These are phyloP conservation scores for Euproctis similis DNA, from an alignment of 2,888 invertebrate species.

Conservation along the genomic window DNA sequence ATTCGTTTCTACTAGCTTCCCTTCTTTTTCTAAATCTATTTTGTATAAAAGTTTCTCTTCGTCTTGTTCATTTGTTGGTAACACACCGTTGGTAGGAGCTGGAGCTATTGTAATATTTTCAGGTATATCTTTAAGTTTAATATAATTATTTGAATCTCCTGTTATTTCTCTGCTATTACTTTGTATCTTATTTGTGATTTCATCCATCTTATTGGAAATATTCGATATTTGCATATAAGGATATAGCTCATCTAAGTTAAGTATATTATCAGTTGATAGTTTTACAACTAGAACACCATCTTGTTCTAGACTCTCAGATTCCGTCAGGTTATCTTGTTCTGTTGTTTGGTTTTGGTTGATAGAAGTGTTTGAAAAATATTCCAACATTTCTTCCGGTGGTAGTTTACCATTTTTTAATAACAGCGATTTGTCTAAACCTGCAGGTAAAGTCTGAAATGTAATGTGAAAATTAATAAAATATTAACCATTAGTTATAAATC, in stretches of 20 bases:
- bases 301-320: conserved; percentile 68
- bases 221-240: conserved; percentile 57
- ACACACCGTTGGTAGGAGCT: conserved; percentile 63
- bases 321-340: conserved; percentile 56
- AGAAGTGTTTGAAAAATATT: conserved; percentile 30
- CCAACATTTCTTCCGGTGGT: conserved; percentile 49
- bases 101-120: conserved; percentile 66
- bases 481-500: too few species aligned
- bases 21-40: conserved; percentile 35
- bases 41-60: conserved; percentile 48
- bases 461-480: conserved; percentile 8
- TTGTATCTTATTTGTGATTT: conserved; percentile 71
- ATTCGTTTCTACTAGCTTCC: conserved; percentile 40
- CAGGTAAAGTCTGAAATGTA: conserved; percentile 52
- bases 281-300: conserved; percentile 69
- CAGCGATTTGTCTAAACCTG: conserved; percentile 59
- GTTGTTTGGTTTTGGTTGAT: conserved; percentile 44
- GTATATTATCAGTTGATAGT: conserved; percentile 60
- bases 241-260: conserved; percentile 64
- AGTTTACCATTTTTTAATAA: conserved; percentile 62
- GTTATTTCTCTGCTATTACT: conserved; percentile 73
- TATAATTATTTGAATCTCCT: conserved; percentile 63
- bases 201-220: conserved; percentile 59
- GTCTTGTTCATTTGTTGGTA: conserved; percentile 53
- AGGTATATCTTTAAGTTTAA: conserved; percentile 59